Evolutionary conservation across 2,797 vertebrate species (phyloP), one percentile per base, ranked within the genome.

Genomic region (Rhabdomys pumilio): DNA sequence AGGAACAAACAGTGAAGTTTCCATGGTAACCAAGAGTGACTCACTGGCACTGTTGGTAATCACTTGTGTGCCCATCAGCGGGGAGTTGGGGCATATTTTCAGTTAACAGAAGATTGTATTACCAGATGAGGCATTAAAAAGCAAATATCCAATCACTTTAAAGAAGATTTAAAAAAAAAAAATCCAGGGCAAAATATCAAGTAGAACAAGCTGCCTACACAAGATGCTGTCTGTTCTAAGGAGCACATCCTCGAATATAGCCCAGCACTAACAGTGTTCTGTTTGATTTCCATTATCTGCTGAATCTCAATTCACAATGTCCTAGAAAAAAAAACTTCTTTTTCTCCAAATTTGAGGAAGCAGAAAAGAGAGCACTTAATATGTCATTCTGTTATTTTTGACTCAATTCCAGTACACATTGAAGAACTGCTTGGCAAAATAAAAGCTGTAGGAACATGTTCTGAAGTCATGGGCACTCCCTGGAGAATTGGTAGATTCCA

Each of bases 331-430:
- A 38, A 87, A 15, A 11, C 9, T 69, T 91, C 94, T 63, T 41
- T 75, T 76, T 87, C 59, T 61, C 61, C 67, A 85, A 95, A 17
- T 93, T 90, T 96, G 82, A 96, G 67, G 82, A 95, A 97, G 61
- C 50, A 92, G 47, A 90, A 96, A 94, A 97, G 41, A 92, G 26
- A 89, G 85, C 47, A 38, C 4, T 85, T 81, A 76, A 73, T 61
- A 14, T 79, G 41, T 65, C 88, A 90, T 81, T 90, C 81, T 94
- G 55, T 34, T 94, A 92, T 89, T 90, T 91, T 95, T 82, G 1
- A 93, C 85, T 96, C 83, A 69, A 86, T 83, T 92, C 14, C 67
- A 93, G 82, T 57, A 26, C 81, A 84, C 50, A 91, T 14, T 61
- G 41, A 96, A 95, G 59, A 97, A 90, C 22, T 95, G 9, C 22